Evolutionary conservation across 2,888 invertebrate species (phyloP).

Genomic region (Autographa gamma): DNA sequence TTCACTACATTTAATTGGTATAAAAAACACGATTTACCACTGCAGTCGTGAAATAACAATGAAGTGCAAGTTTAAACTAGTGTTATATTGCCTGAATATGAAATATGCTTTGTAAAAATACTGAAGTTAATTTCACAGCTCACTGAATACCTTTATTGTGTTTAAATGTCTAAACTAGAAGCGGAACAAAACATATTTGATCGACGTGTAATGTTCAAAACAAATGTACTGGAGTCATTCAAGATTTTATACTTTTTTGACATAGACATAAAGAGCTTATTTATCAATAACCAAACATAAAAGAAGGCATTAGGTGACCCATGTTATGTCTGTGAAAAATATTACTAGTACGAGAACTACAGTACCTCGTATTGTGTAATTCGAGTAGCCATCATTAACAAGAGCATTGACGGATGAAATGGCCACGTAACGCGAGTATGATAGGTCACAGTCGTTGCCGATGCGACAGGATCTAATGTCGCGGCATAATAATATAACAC

Average conservation of each 20-base stretch:
- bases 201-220: neutral
- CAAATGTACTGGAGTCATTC: neutral
- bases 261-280: neutral
- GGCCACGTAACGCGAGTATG: neutral
- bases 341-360: neutral
- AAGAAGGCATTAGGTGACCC: neutral
- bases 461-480: conserved; percentile 2
- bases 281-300: neutral
- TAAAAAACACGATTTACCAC: too few species aligned
- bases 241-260: neutral
- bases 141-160: neutral
- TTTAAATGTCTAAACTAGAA: neutral
- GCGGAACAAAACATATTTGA: neutral
- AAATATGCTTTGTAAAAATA: neutral
- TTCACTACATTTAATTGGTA: too few species aligned
- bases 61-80: too few species aligned
- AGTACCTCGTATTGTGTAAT: neutral
- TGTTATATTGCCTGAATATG: too few species aligned
- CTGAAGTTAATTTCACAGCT: neutral
- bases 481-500: neutral
- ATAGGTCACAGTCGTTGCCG: conserved; percentile 1
- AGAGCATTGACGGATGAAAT: conserved; percentile 2
- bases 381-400: conserved; percentile 3
- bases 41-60: too few species aligned
- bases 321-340: neutral